A percentile compares a stretch with the other conserved stretches of the same genome.
Conservation (phyloP, 1,140 invertebrate genomes). For the Archegozetes longisetosus region DNA sequence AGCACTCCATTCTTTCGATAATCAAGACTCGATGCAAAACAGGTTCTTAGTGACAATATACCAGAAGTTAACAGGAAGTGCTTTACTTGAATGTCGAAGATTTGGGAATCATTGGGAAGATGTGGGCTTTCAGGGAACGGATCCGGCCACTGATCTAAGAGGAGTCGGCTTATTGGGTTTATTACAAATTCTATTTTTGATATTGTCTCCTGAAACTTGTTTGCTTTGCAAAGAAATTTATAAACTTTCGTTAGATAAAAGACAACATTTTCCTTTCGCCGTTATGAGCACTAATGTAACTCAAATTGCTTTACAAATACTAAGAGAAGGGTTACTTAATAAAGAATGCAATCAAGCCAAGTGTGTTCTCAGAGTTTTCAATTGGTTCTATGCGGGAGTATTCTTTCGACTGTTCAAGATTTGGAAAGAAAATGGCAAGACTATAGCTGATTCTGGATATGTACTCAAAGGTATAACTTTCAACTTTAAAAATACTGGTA, state of each 20-base stretch:
- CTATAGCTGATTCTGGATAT: constrained; percentile 37
- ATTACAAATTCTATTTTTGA: constrained; percentile 35
- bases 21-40: constrained; percentile 31
- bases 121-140: constrained; percentile 41
- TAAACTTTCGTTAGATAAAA: constrained; percentile 34
- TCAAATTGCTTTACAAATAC: constrained; percentile 35
- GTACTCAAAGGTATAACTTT: constrained; percentile 34
- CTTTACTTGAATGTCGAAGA: constrained; percentile 31
- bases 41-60: constrained; percentile 37
- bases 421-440: constrained; percentile 36
- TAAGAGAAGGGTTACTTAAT: constrained; percentile 36
- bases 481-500: background rate
- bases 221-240: constrained; percentile 34
- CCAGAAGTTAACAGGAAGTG: constrained; percentile 33
- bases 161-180: constrained; percentile 38
- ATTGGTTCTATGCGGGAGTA: constrained; percentile 35
- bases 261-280: constrained; percentile 39
- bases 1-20: constrained; percentile 33
- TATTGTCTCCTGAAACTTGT: constrained; percentile 27
- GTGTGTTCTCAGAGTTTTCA: constrained; percentile 33
- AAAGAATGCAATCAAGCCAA: constrained; percentile 34
- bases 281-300: constrained; percentile 40
- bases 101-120: constrained; percentile 40
- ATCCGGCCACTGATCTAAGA: constrained; percentile 40
- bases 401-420: constrained; percentile 32